Conservation (phyloP, 92 coral and sea anemone species). For the Virgularia gustaviana region DNA sequence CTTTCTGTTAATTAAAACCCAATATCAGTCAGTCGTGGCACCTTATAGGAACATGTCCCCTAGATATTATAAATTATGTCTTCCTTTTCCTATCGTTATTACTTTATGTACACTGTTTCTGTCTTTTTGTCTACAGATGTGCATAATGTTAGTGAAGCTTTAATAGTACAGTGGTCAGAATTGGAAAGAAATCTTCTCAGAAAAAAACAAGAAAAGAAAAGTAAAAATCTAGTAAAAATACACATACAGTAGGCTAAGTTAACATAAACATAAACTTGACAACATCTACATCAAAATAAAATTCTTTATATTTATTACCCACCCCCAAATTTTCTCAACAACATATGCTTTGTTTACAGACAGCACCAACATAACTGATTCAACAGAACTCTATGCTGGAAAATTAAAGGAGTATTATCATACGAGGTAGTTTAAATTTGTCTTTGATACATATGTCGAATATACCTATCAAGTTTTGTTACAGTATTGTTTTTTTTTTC, state of each 20-base stretch:
- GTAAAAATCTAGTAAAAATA: too few relatives aligned
- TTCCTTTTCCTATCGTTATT: background rate
- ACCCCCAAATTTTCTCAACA: background rate
- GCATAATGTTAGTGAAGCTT: slow-evolving; percentile 9
- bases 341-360: background rate
- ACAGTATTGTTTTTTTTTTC: background rate
- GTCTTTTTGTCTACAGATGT: slow-evolving; percentile 16
- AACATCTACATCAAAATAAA: background rate
- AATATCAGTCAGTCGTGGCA: too few relatives aligned
- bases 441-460: slow-evolving; percentile 1
- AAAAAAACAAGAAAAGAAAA: slow-evolving; percentile 4
- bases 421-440: slow-evolving; percentile 19
- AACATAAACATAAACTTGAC: too few relatives aligned
- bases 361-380: background rate
- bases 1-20: too few relatives aligned
- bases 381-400: slow-evolving; percentile 24
- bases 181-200: slow-evolving; percentile 26
- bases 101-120: background rate
- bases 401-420: slow-evolving; percentile 37
- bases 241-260: too few relatives aligned
- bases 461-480: background rate
- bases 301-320: background rate
- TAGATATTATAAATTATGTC: too few relatives aligned
- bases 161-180: slow-evolving; percentile 35
- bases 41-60: too few relatives aligned